A percentile compares a stretch with the other conserved stretches of the same genome.
These are phyloP conservation scores for Chionodraco myersi DNA, from an alignment of 2,113 vertebrate species.

Conservation along the genomic window DNA sequence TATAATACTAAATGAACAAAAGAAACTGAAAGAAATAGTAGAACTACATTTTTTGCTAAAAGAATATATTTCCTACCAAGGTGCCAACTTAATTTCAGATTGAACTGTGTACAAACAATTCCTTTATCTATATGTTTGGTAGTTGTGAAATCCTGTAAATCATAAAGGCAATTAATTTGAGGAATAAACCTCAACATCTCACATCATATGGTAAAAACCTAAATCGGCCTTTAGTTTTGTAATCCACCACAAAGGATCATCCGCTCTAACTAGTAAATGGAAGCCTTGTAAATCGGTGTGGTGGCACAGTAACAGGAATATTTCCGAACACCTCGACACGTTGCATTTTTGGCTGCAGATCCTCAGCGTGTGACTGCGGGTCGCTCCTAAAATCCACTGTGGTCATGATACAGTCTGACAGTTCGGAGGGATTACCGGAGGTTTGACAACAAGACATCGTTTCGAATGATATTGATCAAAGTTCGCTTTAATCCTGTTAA, in stretches of 20 bases:
- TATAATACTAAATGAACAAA: no score
- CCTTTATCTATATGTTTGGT: neutral
- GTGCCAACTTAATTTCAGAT: neutral
- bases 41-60: no score
- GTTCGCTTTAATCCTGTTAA: constrained; percentile 63
- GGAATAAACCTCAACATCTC: no score
- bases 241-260: neutral
- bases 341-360: constrained; percentile 27
- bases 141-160: no score
- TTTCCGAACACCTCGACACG: constrained; percentile 4
- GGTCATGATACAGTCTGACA: constrained; percentile 38
- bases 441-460: constrained; percentile 51
- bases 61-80: no score
- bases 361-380: constrained; percentile 46
- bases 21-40: no score
- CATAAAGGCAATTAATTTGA: neutral
- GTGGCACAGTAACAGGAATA: neutral
- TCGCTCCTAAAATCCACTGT: constrained; percentile 20
- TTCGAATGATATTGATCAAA: constrained; percentile 61
- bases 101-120: neutral
- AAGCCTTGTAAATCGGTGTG: neutral
- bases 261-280: neutral
- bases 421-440: constrained; percentile 39
- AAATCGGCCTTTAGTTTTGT: neutral
- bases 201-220: no score